phyloP scores from a whole-genome alignment of 2,888 invertebrate species.

The Hyalella azteca region DNA sequence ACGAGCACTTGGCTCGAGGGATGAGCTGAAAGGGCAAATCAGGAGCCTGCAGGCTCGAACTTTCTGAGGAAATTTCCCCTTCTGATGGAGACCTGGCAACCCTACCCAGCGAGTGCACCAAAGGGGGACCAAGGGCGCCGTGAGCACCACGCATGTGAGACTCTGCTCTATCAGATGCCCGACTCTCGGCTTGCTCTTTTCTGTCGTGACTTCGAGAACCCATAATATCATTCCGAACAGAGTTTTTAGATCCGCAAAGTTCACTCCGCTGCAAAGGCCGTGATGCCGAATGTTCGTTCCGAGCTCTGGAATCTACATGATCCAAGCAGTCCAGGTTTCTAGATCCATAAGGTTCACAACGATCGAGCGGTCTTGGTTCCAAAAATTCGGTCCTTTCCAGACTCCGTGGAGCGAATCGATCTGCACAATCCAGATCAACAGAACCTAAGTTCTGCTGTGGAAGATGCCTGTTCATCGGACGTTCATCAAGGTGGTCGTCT shows the following conservation, averaged over 20 bases:
- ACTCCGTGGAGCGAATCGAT: background rate
- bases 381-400: background rate
- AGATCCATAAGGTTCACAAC: background rate
- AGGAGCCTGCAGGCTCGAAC: conserved; percentile 48
- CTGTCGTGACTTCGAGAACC: background rate
- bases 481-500: conserved; percentile 1
- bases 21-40: conserved; percentile 58
- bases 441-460: background rate
- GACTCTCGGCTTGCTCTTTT: background rate
- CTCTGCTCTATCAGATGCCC: background rate
- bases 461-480: background rate
- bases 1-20: conserved; percentile 41
- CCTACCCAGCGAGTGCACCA: conserved; percentile 6
- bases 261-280: background rate
- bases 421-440: background rate
- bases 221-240: conserved; percentile 3
- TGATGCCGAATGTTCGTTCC: no score
- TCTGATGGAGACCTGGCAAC: conserved; percentile 30
- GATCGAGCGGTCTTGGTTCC: conserved; percentile 25
- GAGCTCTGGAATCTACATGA: background rate
- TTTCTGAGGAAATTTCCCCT: conserved; percentile 33
- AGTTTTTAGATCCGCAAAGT: background rate
- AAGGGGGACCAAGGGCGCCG: background rate
- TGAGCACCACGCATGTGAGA: conserved; percentile 2
- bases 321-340: conserved; percentile 1